These are phyloP conservation scores for Chrysochloris asiatica DNA, from an alignment of 2,113 vertebrate species.

Conservation along the genomic window DNA sequence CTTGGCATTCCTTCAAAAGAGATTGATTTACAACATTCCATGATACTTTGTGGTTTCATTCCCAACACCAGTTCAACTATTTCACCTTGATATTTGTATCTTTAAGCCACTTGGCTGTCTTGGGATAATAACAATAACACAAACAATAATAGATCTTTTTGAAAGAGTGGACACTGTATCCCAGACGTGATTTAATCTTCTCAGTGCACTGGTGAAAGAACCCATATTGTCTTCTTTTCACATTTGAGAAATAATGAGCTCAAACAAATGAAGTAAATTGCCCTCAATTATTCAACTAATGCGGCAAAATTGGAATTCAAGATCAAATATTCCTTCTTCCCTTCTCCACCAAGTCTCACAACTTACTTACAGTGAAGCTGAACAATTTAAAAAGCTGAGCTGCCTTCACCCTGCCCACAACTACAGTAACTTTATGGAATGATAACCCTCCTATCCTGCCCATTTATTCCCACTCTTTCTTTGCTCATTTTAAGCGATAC, in stretches of 20 bases:
- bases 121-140: neutral
- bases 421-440: neutral
- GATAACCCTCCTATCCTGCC: conserved; percentile 15
- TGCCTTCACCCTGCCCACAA: neutral
- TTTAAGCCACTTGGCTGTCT: neutral
- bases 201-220: neutral
- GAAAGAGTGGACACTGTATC: neutral
- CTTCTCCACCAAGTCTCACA: neutral
- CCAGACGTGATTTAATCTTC: neutral
- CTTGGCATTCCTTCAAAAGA: neutral
- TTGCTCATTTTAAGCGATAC: conserved; percentile 7
- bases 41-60: neutral
- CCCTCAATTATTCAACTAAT: neutral
- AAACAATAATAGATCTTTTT: neutral
- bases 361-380: conserved; percentile 9
- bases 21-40: neutral
- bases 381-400: neutral
- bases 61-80: neutral
- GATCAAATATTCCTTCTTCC: neutral
- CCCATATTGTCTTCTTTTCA: neutral
- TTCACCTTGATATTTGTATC: neutral
- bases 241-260: neutral
- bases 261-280: neutral
- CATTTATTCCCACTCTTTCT: conserved; percentile 1
- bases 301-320: neutral